phyloP scores from a whole-genome alignment of 2,113 vertebrate species.

The Ondatra zibethicus region DNA sequence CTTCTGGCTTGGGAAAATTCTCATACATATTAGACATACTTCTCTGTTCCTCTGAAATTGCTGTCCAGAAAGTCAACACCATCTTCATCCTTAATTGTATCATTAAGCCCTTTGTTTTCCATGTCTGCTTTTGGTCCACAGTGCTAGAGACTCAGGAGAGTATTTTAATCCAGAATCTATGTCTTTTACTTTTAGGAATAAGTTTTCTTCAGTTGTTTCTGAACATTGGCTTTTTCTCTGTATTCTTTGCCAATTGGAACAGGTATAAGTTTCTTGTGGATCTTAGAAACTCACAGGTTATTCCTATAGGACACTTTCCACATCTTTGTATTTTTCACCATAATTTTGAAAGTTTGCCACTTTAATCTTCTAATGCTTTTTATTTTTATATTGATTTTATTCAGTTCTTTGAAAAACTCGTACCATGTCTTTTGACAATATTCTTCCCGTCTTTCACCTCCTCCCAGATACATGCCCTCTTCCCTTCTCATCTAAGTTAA shows the following conservation, averaged over 20 bases:
- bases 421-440: neutral
- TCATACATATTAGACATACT: neutral
- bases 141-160: neutral
- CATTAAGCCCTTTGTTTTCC: neutral
- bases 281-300: neutral
- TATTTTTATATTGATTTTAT: neutral
- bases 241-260: neutral
- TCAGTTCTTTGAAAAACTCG: neutral
- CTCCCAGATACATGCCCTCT: neutral
- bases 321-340: neutral
- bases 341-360: neutral
- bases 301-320: neutral
- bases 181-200: neutral
- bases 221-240: neutral
- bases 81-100: neutral
- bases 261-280: neutral
- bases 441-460: neutral
- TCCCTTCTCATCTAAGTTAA: no score
- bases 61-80: neutral
- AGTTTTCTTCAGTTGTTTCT: neutral
- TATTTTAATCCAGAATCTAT: neutral
- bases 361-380: neutral
- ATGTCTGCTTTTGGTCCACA: neutral
- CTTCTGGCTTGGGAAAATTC: neutral
- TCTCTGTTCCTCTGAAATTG: neutral